Base-by-base conservation (phyloP, 2,888 invertebrate species). In the Macrosiphum euphorbiae region DNA sequence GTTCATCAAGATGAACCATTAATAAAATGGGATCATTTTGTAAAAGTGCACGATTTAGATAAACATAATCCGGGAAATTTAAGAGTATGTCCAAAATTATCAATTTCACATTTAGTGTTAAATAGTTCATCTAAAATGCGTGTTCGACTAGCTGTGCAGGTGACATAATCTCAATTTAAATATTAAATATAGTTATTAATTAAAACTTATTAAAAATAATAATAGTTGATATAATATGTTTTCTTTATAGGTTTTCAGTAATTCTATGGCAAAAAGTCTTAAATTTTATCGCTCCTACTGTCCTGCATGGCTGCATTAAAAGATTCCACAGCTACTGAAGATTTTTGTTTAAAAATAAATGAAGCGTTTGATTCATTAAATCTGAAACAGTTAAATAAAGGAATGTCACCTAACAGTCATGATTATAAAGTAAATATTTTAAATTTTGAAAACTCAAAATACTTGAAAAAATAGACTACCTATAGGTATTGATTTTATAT, bases 351-450 rank as follows among this genome's bases (percentile, higher is more conserved):
- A 58, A 58, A 58, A 58, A 28, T 58, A 26, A 58, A 58, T 28
- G 26, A 20, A 85, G 10, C 85, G 20, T 85, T 85, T 85, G 44
- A 85, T 85, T 41, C 85, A 85, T 47, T 47, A 44, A 85, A 85
- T 85, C 85, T 41, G 26, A 85, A 85, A 44, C 44, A 44, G 44
- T 44, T 44, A 26, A 85, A 85, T 85, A 44, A 85, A 47, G 85
- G 85, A 85, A 44, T 85, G 85, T 85, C 85, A 85, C 85, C 85
- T 44, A 47, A 85, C 85, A 85, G 85, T 85, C 41, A 85, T 85
- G 44, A 85, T 44, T 85, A 85, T 85, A 85, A 85, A 85, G 85
- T 85, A 85, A 85, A 44, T 85, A 44, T 41, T 85, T 85, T 20
- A 41, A 85, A 85, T 85, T 85, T 41, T 85, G 26, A 58, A 58